Base-by-base conservation (phyloP, 2,888 invertebrate species). In the Ganaspis brasiliensis region DNA sequence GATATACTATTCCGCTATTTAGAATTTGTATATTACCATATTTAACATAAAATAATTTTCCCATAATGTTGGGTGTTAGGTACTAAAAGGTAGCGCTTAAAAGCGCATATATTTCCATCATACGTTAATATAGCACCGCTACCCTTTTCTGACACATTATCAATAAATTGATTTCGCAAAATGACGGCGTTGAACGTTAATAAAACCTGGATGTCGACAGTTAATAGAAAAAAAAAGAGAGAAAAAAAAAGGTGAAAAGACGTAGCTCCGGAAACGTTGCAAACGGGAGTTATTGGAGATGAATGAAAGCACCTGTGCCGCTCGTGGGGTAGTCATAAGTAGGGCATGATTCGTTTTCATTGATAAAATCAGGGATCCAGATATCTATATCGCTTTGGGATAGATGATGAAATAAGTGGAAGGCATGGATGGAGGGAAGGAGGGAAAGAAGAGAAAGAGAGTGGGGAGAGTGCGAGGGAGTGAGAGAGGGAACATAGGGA, bases 331-430 rank as follows among this genome's bases (percentile, higher is more conserved):
- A 67, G 45, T 67, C 45, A 26, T 45, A 45, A 26, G 45, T 24
- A 45, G 45, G 24, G 45, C 45, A 26, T 40, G 67, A 67, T 45
- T 67, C 45, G 45, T 45, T 67, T 67, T 67, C 67, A 67, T 67
- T 67, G 67, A 67, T 67, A 67, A 49, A 45, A 67, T 67, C 67
- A 24, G 67, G 24, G 45, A 67, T 24, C 45, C 24, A 49, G 45
- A 67, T 40, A 67, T 67, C 45, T 67, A 45, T 67, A 45, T 45
- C 45, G 37, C 21, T 63, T 63, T 63, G 14, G 63, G 24, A 40
- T 37, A 63, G 63, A 19, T 8, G 63, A 12, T 63, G 40, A 63
- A 63, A 63, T 37, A 37, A 19, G 55, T 26, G 8, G 45, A 45
- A 35, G 31, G 31, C 31, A 31, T 4, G 31, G 31, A 31, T 6